These are phyloP conservation scores for Achroia grisella DNA, from an alignment of 1,140 invertebrate genomes.

Conservation along the genomic window DNA sequence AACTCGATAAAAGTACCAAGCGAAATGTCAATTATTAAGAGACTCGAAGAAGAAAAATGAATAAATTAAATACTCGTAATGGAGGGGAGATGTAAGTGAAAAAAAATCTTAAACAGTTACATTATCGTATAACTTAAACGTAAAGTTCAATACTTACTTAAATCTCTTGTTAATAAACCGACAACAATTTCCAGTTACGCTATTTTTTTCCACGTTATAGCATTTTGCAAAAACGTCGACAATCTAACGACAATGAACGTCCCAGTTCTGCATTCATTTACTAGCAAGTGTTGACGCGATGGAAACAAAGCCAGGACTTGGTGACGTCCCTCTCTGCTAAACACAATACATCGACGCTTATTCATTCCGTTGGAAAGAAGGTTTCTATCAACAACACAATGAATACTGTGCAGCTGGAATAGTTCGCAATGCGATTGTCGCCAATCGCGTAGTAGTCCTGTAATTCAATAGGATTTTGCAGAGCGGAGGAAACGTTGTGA, in stretches of 20 bases:
- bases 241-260: slow-evolving; percentile 20
- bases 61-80: no score
- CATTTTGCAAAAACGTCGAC: slow-evolving; percentile 9
- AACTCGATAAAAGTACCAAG: no score
- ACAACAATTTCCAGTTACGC: background rate
- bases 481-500: background rate
- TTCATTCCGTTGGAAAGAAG: slow-evolving; percentile 14
- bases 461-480: slow-evolving; percentile 18
- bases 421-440: slow-evolving; percentile 9
- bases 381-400: slow-evolving; percentile 20
- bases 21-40: no score
- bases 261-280: slow-evolving; percentile 29
- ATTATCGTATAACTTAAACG: no score
- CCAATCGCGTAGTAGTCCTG: slow-evolving; percentile 17
- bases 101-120: no score
- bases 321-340: slow-evolving; percentile 12
- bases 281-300: slow-evolving; percentile 26
- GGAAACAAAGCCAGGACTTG: slow-evolving; percentile 25
- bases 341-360: slow-evolving; percentile 23
- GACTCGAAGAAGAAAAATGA: no score
- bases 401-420: slow-evolving; percentile 14
- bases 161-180: slow-evolving; percentile 3
- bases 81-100: no score
- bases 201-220: slow-evolving; percentile 9
- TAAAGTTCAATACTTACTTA: slow-evolving; percentile 3